Base-by-base conservation (phyloP, 2,888 invertebrate species). In the Acanthacorydalis orientalis region DNA sequence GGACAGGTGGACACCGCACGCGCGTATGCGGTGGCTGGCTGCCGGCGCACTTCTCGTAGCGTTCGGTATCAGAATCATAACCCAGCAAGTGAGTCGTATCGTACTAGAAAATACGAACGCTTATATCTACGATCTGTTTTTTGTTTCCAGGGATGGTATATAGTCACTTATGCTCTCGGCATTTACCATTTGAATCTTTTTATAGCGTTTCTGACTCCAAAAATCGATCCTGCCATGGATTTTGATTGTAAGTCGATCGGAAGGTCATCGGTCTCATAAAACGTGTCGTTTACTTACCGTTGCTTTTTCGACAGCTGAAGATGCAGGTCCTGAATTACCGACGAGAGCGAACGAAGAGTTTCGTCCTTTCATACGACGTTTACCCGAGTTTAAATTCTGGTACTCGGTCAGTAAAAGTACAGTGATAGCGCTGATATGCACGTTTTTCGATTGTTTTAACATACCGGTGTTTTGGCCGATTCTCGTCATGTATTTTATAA, bases 391-490 rank as follows among this genome's bases (percentile, higher is more conserved):
- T 64, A 98, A 99, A 68, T 99, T 99, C 69, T 97, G 97, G 97
- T 83, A 96, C 57, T 93, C 96, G 56, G 88, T 95, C 51, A 83
- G 88, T 50, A 95, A 93, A 65, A 93, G 96, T 56, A 92, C 96
- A 37, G 56, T 91, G 10, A 75, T 98, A 57, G 93, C 86, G 40
- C 75, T 90, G 61, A 69, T 80, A 55, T 95, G 93, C 70, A 98
- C 98, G 50, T 88, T 95, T 68, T 95, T 98, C 65, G 93, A 97
- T 61, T 84, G 87, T 59, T 93, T 97, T 69, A 95, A 99, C 74
- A 86, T 99, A 67, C 98, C 98, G 63, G 98, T 99, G 59, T 99
- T 99, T 71, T 99, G 98, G 98, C 98, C 98, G 51, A 98, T 99
- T 60, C 77, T 99, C 65, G 95, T 99, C 60, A 91, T 99, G 88